Base-by-base conservation (phyloP, 92 coral and sea anemone species). In the Bergia sp. region DNA sequence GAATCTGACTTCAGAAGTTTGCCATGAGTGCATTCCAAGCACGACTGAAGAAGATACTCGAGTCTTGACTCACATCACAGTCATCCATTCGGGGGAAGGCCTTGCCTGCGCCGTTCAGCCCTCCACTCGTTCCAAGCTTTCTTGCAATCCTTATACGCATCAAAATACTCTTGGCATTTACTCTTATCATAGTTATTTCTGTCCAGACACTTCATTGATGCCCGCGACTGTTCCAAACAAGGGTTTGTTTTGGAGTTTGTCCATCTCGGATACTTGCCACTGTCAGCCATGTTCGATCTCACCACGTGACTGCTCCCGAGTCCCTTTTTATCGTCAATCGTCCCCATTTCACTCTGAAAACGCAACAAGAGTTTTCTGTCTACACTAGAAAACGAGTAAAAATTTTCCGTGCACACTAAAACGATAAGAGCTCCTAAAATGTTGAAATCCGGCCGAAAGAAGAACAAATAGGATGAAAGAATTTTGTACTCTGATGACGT, bases 51-150 rank as follows among this genome's bases (percentile, higher is more conserved):
- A 47, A 8, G 8, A 47, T 4, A 47, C 53, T 47, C 53, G 53
- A 4, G 8, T 29, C 53, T 47, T 47, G 53, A 47, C 7, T 8
- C 53, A 0, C 53, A 3, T 4, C 7, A 3, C 7, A 15, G 23
- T 82, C 77, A 84, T 7, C 87, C 96, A 72, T 92, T 92, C 5
- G 94, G 93, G 2, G 96, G 98, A 11, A 97, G 66, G 0, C 99
- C 99, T 77, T 89, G 92, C 50, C 97, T 79, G 81, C 99, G 91
- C 44, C 99, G 55, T 43, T 93, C 98, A 21, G 99, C 95, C 80
- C 93, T 97, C 81, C 97, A 81, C 50, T 89, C 92, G 45, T 96
- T 97, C 99, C 99, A 97, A 79, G 99, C 98, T 76, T 92, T 97
- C 86, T 95, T 97, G 64, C 99, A 97, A 78, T 95, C 95, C 71